A percentile compares a stretch with the other conserved stretches of the same genome.
Conservation (phyloP, 2,113 vertebrate species). For the Paratilapia polleni region DNA sequence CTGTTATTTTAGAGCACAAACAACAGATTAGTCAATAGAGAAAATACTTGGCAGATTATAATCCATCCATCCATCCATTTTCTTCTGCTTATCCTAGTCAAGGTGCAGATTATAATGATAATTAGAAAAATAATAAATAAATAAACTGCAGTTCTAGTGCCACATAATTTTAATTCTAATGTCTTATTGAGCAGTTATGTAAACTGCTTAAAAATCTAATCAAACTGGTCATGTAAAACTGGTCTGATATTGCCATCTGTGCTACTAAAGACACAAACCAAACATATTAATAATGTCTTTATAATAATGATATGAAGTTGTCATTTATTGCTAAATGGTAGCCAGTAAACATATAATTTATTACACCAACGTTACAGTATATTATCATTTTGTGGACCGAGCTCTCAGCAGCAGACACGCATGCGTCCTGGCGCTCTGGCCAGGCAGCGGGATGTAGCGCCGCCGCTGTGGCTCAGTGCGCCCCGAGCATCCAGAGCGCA, state of each 20-base stretch:
- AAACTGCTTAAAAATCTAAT: background rate
- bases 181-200: background rate
- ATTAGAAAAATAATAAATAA: background rate
- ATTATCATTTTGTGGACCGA: background rate
- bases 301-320: background rate
- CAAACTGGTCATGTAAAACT: background rate
- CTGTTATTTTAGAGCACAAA: background rate
- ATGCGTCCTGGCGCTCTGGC: conserved; percentile 56
- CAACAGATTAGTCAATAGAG: background rate
- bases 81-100: too few relatives aligned
- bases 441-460: conserved; percentile 39
- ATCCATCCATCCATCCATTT: too few relatives aligned
- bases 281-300: background rate
- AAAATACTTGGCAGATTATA: background rate
- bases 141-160: background rate
- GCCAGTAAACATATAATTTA: background rate
- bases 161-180: background rate
- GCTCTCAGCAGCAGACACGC: conserved; percentile 35
- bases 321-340: background rate
- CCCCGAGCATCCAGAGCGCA: conserved; percentile 64
- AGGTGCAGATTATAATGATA: too few relatives aligned
- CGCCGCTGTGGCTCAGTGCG: conserved; percentile 61
- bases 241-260: background rate
- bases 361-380: background rate
- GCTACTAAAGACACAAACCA: background rate